These are phyloP conservation scores for Orchesella flavescens DNA, from an alignment of 2,888 invertebrate species.

Conservation along the genomic window DNA sequence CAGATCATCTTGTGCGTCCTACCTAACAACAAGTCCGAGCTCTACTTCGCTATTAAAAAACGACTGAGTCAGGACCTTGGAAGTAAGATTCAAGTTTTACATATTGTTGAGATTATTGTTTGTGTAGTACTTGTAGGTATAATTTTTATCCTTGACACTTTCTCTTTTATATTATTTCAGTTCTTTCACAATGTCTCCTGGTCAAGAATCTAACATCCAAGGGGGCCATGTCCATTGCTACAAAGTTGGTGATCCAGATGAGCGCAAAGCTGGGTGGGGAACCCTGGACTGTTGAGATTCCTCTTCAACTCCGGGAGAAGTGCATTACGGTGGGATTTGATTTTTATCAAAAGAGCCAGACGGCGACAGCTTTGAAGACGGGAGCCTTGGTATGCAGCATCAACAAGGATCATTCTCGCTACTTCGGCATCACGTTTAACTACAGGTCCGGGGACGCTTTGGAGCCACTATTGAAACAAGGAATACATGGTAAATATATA, in stretches of 20 bases:
- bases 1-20: conserved; percentile 75
- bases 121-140: too few relatives aligned
- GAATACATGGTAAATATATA: conserved; percentile 8
- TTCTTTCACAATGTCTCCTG: conserved; percentile 68
- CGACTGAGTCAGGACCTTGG: conserved; percentile 74
- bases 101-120: too few relatives aligned
- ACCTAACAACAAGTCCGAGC: conserved; percentile 75
- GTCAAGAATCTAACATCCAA: conserved; percentile 62
- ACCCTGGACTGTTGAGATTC: conserved; percentile 87
- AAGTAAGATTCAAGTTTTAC: background rate
- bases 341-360: conserved; percentile 80
- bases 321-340: conserved; percentile 78
- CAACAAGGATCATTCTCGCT: conserved; percentile 79
- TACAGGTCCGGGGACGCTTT: background rate
- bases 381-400: conserved; percentile 87
- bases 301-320: conserved; percentile 74
- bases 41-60: conserved; percentile 77
- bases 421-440: conserved; percentile 81
- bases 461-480: background rate
- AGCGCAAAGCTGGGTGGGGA: conserved; percentile 85
- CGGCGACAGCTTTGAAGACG: conserved; percentile 77
- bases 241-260: conserved; percentile 78
- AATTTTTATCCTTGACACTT: too few relatives aligned
- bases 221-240: conserved; percentile 67
- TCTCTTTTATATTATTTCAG: conserved; percentile 34